These are phyloP conservation scores for Teleogryllus occipitalis DNA, from an alignment of 1,140 invertebrate species.

Conservation along the genomic window DNA sequence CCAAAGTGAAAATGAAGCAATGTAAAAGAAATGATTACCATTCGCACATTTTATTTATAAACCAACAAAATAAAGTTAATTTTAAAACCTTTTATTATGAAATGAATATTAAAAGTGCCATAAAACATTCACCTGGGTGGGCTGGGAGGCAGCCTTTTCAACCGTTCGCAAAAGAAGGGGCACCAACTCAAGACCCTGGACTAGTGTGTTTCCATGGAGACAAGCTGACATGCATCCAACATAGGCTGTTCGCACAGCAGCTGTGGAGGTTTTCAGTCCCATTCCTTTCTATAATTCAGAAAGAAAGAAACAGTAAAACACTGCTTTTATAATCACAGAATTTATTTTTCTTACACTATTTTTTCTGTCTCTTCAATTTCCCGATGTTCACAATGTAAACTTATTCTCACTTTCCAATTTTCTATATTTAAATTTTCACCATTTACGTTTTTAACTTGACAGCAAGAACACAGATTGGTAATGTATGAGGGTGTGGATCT, in stretches of 20 bases:
- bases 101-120: background rate
- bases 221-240: constrained; percentile 58
- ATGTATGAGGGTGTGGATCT: too few relatives aligned
- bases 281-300: constrained; percentile 57
- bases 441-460: too few relatives aligned
- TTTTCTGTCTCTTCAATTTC: too few relatives aligned
- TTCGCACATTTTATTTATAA: background rate
- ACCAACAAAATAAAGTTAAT: constrained; percentile 16
- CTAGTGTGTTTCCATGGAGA: constrained; percentile 47
- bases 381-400: too few relatives aligned
- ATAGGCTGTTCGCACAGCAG: constrained; percentile 68
- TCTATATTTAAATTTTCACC: background rate
- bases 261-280: constrained; percentile 65
- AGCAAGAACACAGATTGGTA: too few relatives aligned
- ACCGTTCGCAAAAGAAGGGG: constrained; percentile 54
- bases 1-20: background rate
- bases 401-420: background rate
- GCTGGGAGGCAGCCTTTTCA: constrained; percentile 60
- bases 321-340: background rate
- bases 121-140: constrained; percentile 41
- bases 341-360: too few relatives aligned
- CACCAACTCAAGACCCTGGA: constrained; percentile 43
- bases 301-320: constrained; percentile 8
- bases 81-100: background rate
- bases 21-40: background rate